These are phyloP conservation scores for Eretmocerus hayati DNA, from an alignment of 2,888 invertebrate species.

Conservation along the genomic window DNA sequence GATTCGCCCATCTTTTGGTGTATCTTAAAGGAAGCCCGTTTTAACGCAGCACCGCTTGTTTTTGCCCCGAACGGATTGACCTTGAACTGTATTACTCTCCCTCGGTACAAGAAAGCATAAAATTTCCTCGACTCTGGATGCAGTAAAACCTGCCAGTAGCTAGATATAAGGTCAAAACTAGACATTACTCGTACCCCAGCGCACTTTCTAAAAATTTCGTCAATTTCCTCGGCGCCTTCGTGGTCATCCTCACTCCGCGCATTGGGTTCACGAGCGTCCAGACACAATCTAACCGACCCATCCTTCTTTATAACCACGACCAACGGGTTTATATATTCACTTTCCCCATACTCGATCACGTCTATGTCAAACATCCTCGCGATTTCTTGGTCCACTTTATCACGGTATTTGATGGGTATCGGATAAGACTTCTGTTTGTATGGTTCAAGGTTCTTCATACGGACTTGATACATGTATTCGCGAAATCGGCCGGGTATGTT, in stretches of 20 bases:
- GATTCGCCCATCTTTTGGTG: not conserved
- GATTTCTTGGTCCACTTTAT: not conserved
- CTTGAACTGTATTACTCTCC: not conserved
- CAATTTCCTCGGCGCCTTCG: not conserved
- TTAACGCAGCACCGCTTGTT: not conserved
- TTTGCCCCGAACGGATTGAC: not conserved
- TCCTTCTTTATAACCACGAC: conserved; percentile 1
- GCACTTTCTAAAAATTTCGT: not conserved
- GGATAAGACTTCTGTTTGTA: not conserved
- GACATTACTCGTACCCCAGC: not conserved
- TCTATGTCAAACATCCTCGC: not conserved
- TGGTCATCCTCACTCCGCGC: not conserved
- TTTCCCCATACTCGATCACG: not conserved
- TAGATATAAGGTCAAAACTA: not conserved
- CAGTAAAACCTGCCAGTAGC: conserved; percentile 8
- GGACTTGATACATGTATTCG: not conserved
- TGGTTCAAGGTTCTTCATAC: not conserved
- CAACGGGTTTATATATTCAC: conserved; percentile 2
- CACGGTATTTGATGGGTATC: not conserved
- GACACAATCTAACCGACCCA: conserved; percentile 1
- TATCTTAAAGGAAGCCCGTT: not conserved
- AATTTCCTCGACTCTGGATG: not conserved
- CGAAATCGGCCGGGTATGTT: not conserved
- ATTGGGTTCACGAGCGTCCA: conserved; percentile 8
- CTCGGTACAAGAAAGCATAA: not conserved